These are phyloP conservation scores for Anguilla megastoma DNA, from an alignment of 2,797 vertebrate genomes.

Conservation along the genomic window DNA sequence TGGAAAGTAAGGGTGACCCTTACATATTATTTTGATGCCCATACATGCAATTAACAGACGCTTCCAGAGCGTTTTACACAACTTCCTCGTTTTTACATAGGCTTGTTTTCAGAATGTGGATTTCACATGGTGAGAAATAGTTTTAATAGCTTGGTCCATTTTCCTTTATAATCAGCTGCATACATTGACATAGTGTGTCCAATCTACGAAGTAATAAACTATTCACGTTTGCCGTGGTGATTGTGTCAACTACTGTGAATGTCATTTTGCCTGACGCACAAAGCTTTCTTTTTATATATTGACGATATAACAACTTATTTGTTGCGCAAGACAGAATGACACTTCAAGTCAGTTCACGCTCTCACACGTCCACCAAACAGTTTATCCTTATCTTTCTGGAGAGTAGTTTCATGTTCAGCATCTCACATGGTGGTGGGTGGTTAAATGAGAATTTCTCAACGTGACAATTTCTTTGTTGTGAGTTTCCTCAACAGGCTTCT, in stretches of 20 bases:
- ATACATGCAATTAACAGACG: too few relatives aligned
- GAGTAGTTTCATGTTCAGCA: not conserved
- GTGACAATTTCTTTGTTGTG: not conserved
- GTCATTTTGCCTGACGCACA: not conserved
- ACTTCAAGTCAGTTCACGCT: not conserved
- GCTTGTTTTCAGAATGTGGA: not conserved
- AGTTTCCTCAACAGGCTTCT: not conserved
- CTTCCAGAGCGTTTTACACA: too few relatives aligned
- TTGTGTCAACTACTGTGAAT: not conserved
- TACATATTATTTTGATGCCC: not conserved
- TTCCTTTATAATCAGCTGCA: not conserved
- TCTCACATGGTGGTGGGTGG: not conserved
- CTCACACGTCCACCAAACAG: not conserved
- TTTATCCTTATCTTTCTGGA: not conserved
- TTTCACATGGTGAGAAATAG: not conserved
- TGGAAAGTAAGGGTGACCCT: not conserved
- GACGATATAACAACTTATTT: not conserved
- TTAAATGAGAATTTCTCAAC: not conserved
- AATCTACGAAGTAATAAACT: not conserved
- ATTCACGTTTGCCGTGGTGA: not conserved
- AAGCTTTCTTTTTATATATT: not conserved
- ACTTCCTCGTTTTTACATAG: too few relatives aligned
- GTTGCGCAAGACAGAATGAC: not conserved
- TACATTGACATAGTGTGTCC: not conserved
- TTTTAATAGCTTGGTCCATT: not conserved